Evolutionary conservation across 2,888 invertebrate species (phyloP), one percentile per base, ranked within the genome.

Genomic region (Marasmarcha lunaedactyla): DNA sequence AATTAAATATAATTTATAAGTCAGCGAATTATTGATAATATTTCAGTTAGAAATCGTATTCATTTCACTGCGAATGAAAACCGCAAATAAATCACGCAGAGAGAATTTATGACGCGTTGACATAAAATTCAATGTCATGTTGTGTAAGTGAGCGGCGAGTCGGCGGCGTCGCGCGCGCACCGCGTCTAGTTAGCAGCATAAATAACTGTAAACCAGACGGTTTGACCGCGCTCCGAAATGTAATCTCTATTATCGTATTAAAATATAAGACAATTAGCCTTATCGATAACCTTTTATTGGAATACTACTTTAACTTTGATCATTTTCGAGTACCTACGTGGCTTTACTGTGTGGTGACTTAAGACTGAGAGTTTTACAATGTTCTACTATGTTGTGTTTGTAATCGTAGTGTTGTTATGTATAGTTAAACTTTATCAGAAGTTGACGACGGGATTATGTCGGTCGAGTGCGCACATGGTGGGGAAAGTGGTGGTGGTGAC

Each of bases 401-500:
- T 30, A n/a, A 3, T 30, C 3, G n/a, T 30, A 11, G 30, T 11
- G 2, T 2, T 30, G 4, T 7, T 9, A 3, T 30, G 4, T 7
- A 7, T 53, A 40, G 50, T 70, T 38, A 78, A 71, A 59, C 48
- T 76, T 39, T 81, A 76, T 50, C 76, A 77, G 49, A 81, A 79
- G 57, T 47, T 81, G 36, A 71, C 76, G 11, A 60, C 68, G 35
- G 72, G 73, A 41, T 63, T 77, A 51, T 83, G 83, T 50, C 63
- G 60, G 41, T 69, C 71, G 25, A 77, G 71, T 59, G 72, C 69
- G 38, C 79, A 81, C 42, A 71, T 83, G 71, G 74, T 78, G 1
- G 81, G 78, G 10, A 79, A 79, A 65, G 74, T 77, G 4, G 79
- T 74, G 37, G 64, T 83, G 48, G 65, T 83, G 47, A 81, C 83